phyloP scores from a whole-genome alignment of 2,888 invertebrate genomes.

The Limenitis camilla region DNA sequence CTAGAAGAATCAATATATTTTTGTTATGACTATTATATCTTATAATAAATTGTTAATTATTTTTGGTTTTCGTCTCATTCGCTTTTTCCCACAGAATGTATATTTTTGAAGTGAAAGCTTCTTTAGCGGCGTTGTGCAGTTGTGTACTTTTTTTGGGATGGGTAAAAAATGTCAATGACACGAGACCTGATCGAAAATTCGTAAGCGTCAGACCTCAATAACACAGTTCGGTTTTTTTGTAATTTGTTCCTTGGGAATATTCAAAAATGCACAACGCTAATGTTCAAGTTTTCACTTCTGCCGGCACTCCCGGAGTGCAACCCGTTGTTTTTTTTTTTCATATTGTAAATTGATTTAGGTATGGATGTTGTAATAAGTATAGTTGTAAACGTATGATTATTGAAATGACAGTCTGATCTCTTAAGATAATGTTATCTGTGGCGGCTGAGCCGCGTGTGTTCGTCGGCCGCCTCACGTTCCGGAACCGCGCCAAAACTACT shows the following conservation, averaged over 20 bases:
- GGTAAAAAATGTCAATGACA: too few species aligned
- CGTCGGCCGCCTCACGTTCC: constrained; percentile 34
- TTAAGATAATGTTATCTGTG: constrained; percentile 53
- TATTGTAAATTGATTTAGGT: constrained; percentile 68
- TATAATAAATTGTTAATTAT: constrained; percentile 64
- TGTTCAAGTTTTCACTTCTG: too few species aligned
- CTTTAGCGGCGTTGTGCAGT: too few species aligned
- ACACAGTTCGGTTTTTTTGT: too few species aligned
- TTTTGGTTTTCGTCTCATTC: constrained; percentile 38
- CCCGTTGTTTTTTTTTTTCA: too few species aligned
- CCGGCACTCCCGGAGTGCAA: too few species aligned
- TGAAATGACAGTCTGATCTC: constrained; percentile 72
- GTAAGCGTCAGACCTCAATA: too few species aligned
- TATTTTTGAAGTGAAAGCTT: too few species aligned
- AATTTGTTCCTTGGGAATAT: too few species aligned
- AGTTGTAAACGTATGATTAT: constrained; percentile 69
- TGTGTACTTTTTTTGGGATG: too few species aligned
- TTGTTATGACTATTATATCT: constrained; percentile 57
- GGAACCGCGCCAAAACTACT: constrained; percentile 21
- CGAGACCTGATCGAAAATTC: too few species aligned
- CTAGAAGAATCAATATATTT: constrained; percentile 58
- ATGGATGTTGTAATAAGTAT: constrained; percentile 65
- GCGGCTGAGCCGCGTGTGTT: constrained; percentile 35
- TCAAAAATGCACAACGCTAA: too few species aligned
- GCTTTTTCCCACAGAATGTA: constrained; percentile 32